These are phyloP conservation scores for Gallinago undulata DNA, from an alignment of 2,113 vertebrate species.

Conservation along the genomic window DNA sequence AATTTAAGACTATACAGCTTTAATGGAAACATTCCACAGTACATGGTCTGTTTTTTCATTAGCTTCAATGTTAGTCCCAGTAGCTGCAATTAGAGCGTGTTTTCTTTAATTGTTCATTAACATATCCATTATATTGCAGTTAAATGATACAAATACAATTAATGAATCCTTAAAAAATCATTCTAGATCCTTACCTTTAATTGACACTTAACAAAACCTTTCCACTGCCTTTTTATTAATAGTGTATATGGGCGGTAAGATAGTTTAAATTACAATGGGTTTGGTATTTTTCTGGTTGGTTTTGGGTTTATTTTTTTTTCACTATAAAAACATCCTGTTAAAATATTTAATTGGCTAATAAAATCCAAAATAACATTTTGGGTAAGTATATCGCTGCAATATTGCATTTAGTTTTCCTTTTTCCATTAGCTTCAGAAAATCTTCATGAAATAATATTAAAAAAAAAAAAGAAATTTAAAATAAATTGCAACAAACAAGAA, in stretches of 20 bases:
- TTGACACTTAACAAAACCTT: neutral
- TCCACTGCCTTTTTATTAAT: neutral
- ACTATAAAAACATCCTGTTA: neutral
- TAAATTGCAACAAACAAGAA: neutral
- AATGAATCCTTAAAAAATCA: constrained; percentile 2
- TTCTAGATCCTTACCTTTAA: constrained; percentile 12
- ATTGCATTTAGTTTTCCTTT: neutral
- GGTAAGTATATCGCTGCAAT: neutral
- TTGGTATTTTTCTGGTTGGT: neutral
- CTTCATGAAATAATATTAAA: neutral
- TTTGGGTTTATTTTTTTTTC: neutral
- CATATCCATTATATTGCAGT: neutral
- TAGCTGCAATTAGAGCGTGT: neutral
- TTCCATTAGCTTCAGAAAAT: neutral
- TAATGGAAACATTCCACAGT: neutral
- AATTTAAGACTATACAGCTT: neutral
- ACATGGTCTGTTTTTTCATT: neutral
- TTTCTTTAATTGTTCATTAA: constrained; percentile 28
- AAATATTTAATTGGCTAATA: neutral
- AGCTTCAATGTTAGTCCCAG: neutral
- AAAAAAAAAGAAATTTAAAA: neutral
- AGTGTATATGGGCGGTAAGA: neutral
- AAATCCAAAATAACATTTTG: neutral
- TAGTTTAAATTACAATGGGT: neutral
- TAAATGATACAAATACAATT: neutral